Evolutionary conservation across 2,888 invertebrate genomes (phyloP).

Genomic region (Atherix ibis): DNA sequence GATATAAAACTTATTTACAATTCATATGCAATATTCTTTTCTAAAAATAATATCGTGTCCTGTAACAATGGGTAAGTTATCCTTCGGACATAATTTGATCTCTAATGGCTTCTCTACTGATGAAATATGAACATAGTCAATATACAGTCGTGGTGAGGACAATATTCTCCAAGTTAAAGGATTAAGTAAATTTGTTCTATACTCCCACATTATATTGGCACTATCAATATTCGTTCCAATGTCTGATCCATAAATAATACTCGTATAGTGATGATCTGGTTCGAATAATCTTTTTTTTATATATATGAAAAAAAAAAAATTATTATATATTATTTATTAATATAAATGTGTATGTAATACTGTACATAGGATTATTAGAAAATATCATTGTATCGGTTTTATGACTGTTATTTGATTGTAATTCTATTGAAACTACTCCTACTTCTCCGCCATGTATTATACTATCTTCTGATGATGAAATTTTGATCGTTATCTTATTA

Average conservation of each 20-base stretch:
- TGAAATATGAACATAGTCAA: conserved; percentile 54
- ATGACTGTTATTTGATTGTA: conserved; percentile 45
- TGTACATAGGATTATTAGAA: conserved; percentile 35
- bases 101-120: conserved; percentile 46
- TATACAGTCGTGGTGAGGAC: conserved; percentile 54
- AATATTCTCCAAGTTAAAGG: conserved; percentile 71
- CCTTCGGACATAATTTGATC: conserved; percentile 48
- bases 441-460: conserved; percentile 61
- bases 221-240: too few species aligned
- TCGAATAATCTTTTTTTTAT: conserved; percentile 34
- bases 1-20: not conserved
- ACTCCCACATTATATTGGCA: conserved; percentile 70
- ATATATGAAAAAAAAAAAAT: too few species aligned
- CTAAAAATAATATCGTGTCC: conserved; percentile 35
- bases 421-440: conserved; percentile 50
- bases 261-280: conserved; percentile 52
- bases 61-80: conserved; percentile 46
- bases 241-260: conserved; percentile 49
- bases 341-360: conserved; percentile 26
- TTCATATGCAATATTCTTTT: conserved; percentile 10
- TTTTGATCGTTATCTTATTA: conserved; percentile 56
- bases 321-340: too few species aligned
- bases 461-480: conserved; percentile 58
- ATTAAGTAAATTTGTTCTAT: conserved; percentile 60
- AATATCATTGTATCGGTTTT: conserved; percentile 43